phyloP scores from a whole-genome alignment of 2,797 vertebrate species.

The Parotocinclus haroldoi region DNA sequence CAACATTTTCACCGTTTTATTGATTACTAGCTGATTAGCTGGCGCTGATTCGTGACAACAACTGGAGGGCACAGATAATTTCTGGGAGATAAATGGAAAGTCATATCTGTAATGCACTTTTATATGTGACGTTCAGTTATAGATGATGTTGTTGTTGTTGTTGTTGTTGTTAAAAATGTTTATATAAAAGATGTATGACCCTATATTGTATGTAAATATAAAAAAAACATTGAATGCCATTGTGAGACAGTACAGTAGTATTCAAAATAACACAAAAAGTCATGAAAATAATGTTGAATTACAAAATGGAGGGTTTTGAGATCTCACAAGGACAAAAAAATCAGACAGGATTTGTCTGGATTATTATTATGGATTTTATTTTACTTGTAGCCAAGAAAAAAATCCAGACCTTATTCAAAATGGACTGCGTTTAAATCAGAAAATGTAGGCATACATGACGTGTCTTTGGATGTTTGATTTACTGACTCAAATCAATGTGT shows the following conservation, averaged over 20 bases:
- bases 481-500: too few species aligned
- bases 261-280: conserved; percentile 44
- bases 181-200: conserved; percentile 25
- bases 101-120: conserved; percentile 69
- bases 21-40: not conserved
- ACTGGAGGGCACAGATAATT: not conserved
- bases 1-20: not conserved
- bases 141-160: conserved; percentile 57
- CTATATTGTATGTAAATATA: conserved; percentile 70
- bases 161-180: conserved; percentile 43
- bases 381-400: conserved; percentile 9
- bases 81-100: conserved; percentile 50
- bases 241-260: conserved; percentile 57
- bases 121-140: conserved; percentile 69
- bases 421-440: conserved; percentile 1
- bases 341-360: conserved; percentile 48
- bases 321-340: conserved; percentile 5
- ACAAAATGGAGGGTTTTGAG: conserved; percentile 35
- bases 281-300: conserved; percentile 51
- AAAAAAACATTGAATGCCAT: conserved; percentile 73
- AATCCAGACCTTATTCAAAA: conserved; percentile 16
- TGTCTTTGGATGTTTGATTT: not conserved
- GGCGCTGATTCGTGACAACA: not conserved
- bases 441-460: not conserved
- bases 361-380: conserved; percentile 19